Percentiles rank a stretch among this genome's conserved stretches.
Evolutionary conservation across 2,888 invertebrate species (phyloP).

Genomic region (Acronicta alni): DNA sequence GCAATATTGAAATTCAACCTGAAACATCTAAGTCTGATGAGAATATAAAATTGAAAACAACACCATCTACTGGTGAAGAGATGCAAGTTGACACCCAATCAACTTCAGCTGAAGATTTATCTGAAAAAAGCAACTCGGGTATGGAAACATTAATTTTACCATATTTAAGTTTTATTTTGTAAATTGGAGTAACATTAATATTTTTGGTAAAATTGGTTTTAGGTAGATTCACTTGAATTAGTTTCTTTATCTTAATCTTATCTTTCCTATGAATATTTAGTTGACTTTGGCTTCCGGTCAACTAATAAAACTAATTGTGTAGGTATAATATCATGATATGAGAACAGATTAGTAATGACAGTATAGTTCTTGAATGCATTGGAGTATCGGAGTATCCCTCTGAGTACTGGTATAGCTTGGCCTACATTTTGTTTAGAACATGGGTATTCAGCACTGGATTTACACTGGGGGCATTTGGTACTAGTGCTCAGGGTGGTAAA

Average conservation of each 20-base stretch:
- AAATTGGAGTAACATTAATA: no score
- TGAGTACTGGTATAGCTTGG: no score
- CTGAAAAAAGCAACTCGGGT: constrained; percentile 81
- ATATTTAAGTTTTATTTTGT: no score
- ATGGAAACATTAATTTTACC: no score
- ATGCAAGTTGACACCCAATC: constrained; percentile 84
- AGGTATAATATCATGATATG: neutral
- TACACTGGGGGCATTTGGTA: no score
- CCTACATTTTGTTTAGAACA: no score
- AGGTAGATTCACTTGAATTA: neutral
- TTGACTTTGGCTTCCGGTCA: neutral
- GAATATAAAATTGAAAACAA: constrained; percentile 62
- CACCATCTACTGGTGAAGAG: constrained; percentile 71
- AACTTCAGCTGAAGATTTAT: constrained; percentile 81
- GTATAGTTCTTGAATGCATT: no score
- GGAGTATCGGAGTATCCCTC: no score
- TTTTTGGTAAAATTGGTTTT: neutral
- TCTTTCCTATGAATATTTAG: neutral
- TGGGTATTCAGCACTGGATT: no score
- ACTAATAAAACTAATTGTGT: neutral
- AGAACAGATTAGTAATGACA: no score
- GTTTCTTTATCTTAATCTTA: neutral
- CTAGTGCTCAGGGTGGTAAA: no score
- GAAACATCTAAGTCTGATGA: constrained; percentile 64
- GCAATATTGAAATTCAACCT: constrained; percentile 65